phyloP scores from a whole-genome alignment of 2,888 invertebrate species.

The Dynastes maya region DNA sequence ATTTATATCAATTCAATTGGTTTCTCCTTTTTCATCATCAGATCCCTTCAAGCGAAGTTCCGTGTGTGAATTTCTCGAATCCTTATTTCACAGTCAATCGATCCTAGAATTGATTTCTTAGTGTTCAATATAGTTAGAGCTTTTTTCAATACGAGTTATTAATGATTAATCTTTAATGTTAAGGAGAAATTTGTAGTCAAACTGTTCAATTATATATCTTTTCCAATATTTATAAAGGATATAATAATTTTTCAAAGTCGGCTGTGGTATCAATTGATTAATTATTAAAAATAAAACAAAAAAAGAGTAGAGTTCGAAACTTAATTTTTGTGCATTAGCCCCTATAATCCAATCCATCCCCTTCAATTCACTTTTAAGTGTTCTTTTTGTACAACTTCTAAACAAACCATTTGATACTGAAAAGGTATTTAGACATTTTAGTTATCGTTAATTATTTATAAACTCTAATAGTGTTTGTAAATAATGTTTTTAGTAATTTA shows the following conservation, averaged over 20 bases:
- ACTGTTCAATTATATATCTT: slow-evolving; percentile 48
- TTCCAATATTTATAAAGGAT: slow-evolving; percentile 33
- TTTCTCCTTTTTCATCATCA: slow-evolving; percentile 23
- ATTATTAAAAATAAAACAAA: slow-evolving; percentile 34
- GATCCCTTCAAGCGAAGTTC: slow-evolving; percentile 8
- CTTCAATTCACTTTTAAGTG: neutral
- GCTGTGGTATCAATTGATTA: slow-evolving; percentile 51
- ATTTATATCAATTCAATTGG: slow-evolving; percentile 27
- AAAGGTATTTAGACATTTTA: slow-evolving; percentile 33
- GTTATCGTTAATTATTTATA: slow-evolving; percentile 12
- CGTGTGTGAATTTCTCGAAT: slow-evolving; percentile 14
- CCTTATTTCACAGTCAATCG: slow-evolving; percentile 5
- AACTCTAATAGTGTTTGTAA: slow-evolving; percentile 29
- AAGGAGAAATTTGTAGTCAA: slow-evolving; percentile 54
- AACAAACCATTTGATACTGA: slow-evolving; percentile 24
- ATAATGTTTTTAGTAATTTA: slow-evolving; percentile 30
- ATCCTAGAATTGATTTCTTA: slow-evolving; percentile 44
- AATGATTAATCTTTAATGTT: slow-evolving; percentile 2
- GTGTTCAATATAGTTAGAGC: slow-evolving; percentile 55
- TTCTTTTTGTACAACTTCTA: slow-evolving; percentile 17
- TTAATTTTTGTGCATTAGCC: slow-evolving; percentile 6
- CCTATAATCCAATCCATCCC: slow-evolving; percentile 4
- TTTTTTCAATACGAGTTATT: slow-evolving; percentile 54
- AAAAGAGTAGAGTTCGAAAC: slow-evolving; percentile 27
- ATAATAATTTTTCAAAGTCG: slow-evolving; percentile 53